Evolutionary conservation across 2,888 invertebrate genomes (phyloP), one percentile per base, ranked within the genome.

Genomic region (Lithophane semibrunnea): DNA sequence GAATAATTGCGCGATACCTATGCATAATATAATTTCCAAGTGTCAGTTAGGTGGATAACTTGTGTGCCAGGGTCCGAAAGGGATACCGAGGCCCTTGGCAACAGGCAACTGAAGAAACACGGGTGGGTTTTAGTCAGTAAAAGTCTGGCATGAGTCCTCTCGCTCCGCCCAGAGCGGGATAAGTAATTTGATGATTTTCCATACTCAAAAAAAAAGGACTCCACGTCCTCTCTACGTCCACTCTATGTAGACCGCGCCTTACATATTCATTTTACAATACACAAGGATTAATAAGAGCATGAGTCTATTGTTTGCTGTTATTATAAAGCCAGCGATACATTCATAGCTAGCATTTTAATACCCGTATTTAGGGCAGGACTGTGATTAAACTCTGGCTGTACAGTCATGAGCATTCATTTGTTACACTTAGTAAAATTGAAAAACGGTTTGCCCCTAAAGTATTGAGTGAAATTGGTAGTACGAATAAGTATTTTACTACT

Each of bases 231-330:
- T 56, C 12, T 44, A 61, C 12, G 56, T 21, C 58, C 56, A 42
- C 29, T 52, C 24, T 21, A 29, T 75, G 64, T 75, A 61, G 37
- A 82, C 71, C 42, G 0, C 3, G 56, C 71, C 60, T 74, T 71
- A 77, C 42, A 37, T 80, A 44, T 80, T 72, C 74, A 70, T 84
- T 86, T 84, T 77, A 79, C 69, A 75, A 79, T 73, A 76, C 80
- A 76, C 80, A 79, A 63, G 60, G 75, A 79, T 85, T 81, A 82
- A 82, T 75, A 70, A 56, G 16, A 77, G 66, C 69, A 37, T 52
- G 72, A 73, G 69, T 73, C 83, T 72, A 80, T 88, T 85, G 88
- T 88, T 85, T 79, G 76, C 68, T 68, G 78, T 85, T 82, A 83
- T 85, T 87, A 86, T 75, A 88, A 88, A 76, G 47, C 73, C 71